These are phyloP conservation scores for Drosophila tropicalis DNA, from an alignment of 1,140 invertebrate genomes.

Conservation along the genomic window DNA sequence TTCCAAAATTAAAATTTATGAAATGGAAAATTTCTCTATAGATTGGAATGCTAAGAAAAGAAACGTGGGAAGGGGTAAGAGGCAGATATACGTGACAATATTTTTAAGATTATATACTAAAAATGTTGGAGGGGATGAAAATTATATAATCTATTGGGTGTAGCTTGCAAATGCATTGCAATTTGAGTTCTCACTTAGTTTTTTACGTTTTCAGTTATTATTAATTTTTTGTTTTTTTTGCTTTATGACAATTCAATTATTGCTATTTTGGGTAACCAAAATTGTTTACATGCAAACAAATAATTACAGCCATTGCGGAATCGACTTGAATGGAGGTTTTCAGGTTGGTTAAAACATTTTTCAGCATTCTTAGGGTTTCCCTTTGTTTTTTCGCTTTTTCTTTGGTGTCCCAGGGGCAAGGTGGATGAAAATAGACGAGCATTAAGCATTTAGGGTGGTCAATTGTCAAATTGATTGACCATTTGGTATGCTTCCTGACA, in stretches of 20 bases:
- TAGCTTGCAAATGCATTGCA: conserved; percentile 34
- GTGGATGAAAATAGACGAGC: not conserved
- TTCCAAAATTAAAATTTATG: conserved; percentile 47
- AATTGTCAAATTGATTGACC: conserved; percentile 8
- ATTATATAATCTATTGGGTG: not conserved
- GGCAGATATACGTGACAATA: conserved; percentile 5
- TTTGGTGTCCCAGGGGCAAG: not conserved
- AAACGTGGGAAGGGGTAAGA: no score
- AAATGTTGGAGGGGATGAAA: not conserved
- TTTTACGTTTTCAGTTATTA: conserved; percentile 2
- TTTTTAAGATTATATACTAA: conserved; percentile 28
- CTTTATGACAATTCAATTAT: conserved; percentile 61
- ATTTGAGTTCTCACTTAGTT: conserved; percentile 16
- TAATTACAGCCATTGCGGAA: conserved; percentile 56
- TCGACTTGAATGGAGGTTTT: conserved; percentile 21
- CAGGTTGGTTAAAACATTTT: conserved; percentile 3
- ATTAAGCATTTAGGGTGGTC: conserved; percentile 12
- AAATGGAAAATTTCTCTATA: conserved; percentile 38
- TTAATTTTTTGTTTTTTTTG: not conserved
- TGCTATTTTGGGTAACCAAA: conserved; percentile 38
- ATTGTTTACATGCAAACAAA: conserved; percentile 67
- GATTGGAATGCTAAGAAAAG: conserved; percentile 2
- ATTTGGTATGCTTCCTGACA: conserved; percentile 18
- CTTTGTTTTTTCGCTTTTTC: not conserved
- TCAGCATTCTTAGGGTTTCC: conserved; percentile 7